Evolutionary conservation across 2,113 vertebrate genomes (phyloP).

Genomic region (Dicrurus megarhynchus): DNA sequence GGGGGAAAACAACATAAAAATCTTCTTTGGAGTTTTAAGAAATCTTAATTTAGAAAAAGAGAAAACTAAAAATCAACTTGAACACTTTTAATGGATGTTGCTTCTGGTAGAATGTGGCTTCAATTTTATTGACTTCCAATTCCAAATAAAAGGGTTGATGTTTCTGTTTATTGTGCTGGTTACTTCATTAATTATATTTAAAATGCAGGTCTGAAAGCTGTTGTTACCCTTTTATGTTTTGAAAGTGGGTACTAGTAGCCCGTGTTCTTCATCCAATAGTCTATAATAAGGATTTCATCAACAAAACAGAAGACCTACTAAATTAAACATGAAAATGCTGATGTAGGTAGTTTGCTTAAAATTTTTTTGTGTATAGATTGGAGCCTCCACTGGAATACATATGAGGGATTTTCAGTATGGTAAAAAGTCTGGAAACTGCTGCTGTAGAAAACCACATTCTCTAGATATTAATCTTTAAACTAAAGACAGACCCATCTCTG

Average conservation of each 20-base stretch:
- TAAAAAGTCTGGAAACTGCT: slow-evolving; percentile 1
- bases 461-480: slow-evolving; percentile 35
- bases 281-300: background rate
- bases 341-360: background rate
- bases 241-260: background rate
- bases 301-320: background rate
- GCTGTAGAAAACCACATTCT: background rate
- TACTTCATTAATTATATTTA: background rate
- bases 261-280: background rate
- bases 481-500: slow-evolving; percentile 38
- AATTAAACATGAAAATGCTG: background rate
- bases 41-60: background rate
- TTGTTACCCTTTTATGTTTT: background rate
- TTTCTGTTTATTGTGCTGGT: background rate
- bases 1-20: background rate
- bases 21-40: background rate
- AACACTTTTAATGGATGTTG: background rate
- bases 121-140: background rate
- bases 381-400: background rate
- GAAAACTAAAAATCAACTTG: background rate
- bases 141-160: background rate
- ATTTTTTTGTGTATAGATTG: background rate
- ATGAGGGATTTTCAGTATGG: background rate
- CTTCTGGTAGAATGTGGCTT: background rate
- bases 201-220: background rate